phyloP scores from a whole-genome alignment of 1,140 invertebrate species.

The Euwallacea similis region DNA sequence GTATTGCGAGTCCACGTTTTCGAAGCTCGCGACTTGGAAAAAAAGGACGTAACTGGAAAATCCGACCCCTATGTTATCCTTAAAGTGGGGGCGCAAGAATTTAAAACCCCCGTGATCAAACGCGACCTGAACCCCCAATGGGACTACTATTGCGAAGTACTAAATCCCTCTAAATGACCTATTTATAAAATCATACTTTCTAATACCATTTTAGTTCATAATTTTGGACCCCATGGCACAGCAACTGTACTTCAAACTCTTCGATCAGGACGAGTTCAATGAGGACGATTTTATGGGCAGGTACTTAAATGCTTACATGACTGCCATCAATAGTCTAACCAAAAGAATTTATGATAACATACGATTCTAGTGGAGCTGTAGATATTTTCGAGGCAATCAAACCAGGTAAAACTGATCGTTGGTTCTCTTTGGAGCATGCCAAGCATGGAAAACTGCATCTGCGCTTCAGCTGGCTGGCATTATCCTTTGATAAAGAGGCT shows the following conservation, averaged over 20 bases:
- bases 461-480: conserved; percentile 80
- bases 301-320: conserved; percentile 55
- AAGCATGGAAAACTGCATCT: conserved; percentile 89
- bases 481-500: conserved; percentile 69
- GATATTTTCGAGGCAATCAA: conserved; percentile 67
- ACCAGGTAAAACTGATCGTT: conserved; percentile 72
- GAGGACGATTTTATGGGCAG: conserved; percentile 80
- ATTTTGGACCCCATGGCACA: conserved; percentile 45
- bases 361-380: conserved; percentile 55
- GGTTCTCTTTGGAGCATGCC: conserved; percentile 87
- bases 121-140: conserved; percentile 90
- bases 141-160: conserved; percentile 90
- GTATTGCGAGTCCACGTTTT: conserved; percentile 83
- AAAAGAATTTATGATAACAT: conserved; percentile 9
- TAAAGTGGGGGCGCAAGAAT: conserved; percentile 82
- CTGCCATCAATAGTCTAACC: too few species aligned
- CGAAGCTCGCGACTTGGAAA: conserved; percentile 88
- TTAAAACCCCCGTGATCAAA: conserved; percentile 84
- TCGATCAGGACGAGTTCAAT: conserved; percentile 78
- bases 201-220: conserved; percentile 41
- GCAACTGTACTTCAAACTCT: conserved; percentile 58
- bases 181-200: background rate
- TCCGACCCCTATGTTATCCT: conserved; percentile 91
- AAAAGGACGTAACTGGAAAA: conserved; percentile 90
- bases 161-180: background rate